A percentile compares a stretch with the other conserved stretches of the same genome.
Conservation (phyloP, 2,888 invertebrate species). For the Fabriciana adippe region DNA sequence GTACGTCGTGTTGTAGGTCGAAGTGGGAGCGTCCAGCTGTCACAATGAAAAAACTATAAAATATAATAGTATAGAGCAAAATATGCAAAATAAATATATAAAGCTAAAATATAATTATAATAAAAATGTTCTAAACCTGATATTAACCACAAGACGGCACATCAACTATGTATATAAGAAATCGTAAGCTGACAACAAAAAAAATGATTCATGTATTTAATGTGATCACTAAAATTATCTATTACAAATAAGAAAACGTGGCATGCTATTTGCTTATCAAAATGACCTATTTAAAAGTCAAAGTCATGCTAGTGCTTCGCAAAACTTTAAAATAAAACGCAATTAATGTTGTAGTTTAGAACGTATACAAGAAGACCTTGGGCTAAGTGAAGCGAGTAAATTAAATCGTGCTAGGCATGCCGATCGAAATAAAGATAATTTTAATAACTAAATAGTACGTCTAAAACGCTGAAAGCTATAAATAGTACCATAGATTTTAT, state of each 20-base stretch:
- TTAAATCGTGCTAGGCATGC: constrained; percentile 30
- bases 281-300: constrained; percentile 14
- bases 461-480: constrained; percentile 19
- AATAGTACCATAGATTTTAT: constrained; percentile 28
- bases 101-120: constrained; percentile 22
- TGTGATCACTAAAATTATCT: neutral
- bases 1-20: constrained; percentile 70
- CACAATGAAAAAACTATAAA: constrained; percentile 30
- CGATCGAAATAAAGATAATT: constrained; percentile 17
- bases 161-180: constrained; percentile 31
- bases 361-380: constrained; percentile 5
- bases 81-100: constrained; percentile 20
- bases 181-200: constrained; percentile 23
- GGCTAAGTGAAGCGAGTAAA: constrained; percentile 24
- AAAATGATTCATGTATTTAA: neutral
- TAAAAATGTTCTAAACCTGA: constrained; percentile 34
- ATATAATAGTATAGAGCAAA: constrained; percentile 6
- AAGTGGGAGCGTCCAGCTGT: constrained; percentile 72
- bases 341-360: neutral
- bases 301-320: constrained; percentile 33
- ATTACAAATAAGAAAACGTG: constrained; percentile 15
- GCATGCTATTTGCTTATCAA: constrained; percentile 25
- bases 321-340: constrained; percentile 10
- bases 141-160: constrained; percentile 35
- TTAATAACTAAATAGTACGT: constrained; percentile 17